phyloP scores from a whole-genome alignment of 2,888 invertebrate species.

The Oligia fasciuncula region DNA sequence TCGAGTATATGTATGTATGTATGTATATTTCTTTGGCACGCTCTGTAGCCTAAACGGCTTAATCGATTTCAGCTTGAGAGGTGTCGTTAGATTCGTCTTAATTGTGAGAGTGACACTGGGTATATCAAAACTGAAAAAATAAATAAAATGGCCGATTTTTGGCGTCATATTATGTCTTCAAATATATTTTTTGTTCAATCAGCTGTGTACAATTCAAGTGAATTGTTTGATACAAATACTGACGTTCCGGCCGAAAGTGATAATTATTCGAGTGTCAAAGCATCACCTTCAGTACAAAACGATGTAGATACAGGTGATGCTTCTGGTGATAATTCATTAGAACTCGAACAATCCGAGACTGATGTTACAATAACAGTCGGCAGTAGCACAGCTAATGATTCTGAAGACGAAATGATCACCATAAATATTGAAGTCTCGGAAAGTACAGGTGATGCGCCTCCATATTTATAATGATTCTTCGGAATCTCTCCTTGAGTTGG shows the following conservation, averaged over 20 bases:
- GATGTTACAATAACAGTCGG: conserved; percentile 48
- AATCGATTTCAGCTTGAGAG: no score
- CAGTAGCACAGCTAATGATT: conserved; percentile 32
- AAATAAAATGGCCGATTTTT: no score
- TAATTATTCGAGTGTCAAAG: conserved; percentile 34
- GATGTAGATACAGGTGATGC: conserved; percentile 41
- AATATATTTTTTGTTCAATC: conserved; percentile 52
- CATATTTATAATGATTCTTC: conserved; percentile 45
- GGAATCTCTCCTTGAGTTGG: conserved; percentile 15
- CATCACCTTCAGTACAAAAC: conserved; percentile 31
- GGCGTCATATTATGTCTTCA: no score
- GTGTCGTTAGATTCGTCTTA: no score
- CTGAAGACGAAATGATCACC: conserved; percentile 48
- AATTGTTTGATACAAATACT: conserved; percentile 35
- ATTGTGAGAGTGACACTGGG: no score
- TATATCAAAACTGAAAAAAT: no score
- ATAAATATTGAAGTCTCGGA: conserved; percentile 52
- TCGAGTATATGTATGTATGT: no score
- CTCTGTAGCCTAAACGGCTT: no score
- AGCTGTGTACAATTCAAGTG: conserved; percentile 47
- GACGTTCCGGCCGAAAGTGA: conserved; percentile 43
- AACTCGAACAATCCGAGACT: conserved; percentile 20
- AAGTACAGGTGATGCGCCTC: conserved; percentile 56
- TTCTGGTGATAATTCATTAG: conserved; percentile 33
- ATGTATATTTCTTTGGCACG: no score